Evolutionary conservation across 2,888 invertebrate genomes (phyloP), one percentile per base, ranked within the genome.

Genomic region (Adela reaumurella): DNA sequence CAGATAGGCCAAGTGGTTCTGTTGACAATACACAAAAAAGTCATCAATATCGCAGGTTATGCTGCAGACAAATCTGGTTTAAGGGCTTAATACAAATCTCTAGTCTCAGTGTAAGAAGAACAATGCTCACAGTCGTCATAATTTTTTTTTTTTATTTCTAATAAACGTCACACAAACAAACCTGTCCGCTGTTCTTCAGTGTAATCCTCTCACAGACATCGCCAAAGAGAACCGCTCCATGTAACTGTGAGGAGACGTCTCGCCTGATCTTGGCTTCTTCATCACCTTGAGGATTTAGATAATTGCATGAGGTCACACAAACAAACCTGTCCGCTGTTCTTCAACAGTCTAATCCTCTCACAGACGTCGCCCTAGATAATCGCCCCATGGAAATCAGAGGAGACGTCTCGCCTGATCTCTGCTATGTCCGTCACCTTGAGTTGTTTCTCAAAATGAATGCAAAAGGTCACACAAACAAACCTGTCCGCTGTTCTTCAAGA

Each of bases 401-500:
- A 96, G 1, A 90, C 86, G 62, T 99, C 99, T 70, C 97, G 97
- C 11, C 99, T 84, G 46, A 99, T 97, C 77, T 98, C 98, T 0
- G 99, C 98, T 53, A 99, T 99, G 78, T 97, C 97, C 78, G 93
- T 97, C 99, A 99, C 99, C 74, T 98, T 98, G 55, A 90, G 86
- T 54, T 99, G 78, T 68, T 99, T 99, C 52, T 98, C 98, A 62
- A 97, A n/a, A n/a, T n/a, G n/a, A n/a, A n/a, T n/a, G n/a, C n/a
- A n/a, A n/a, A n/a, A n/a, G n/a, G n/a, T n/a, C 24, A 19, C 17
- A 17, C 4, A n/a, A 46, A 1, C 28, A 43, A 48, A 79, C 79
- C 71, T 80, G 79, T 49, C 88, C 88, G 53, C 87, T 82, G 51
- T 84, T 83, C 69, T 89, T 89, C 49, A 96, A 74, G 53, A 97